phyloP scores from a whole-genome alignment of 2,888 invertebrate genomes.

The Drosophila koepferae region DNA sequence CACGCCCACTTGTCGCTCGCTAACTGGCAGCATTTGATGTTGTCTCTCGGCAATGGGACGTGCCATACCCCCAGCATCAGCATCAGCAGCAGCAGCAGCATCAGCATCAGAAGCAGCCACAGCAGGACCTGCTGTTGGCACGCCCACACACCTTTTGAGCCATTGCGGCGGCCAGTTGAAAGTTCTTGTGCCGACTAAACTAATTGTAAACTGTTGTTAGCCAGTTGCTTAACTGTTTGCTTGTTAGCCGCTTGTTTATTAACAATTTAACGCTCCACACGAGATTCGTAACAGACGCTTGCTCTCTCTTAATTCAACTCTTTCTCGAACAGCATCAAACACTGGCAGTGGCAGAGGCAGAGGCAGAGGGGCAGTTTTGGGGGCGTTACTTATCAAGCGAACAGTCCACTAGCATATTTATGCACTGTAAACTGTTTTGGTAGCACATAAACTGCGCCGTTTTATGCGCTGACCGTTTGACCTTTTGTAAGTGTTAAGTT shows the following conservation, averaged over 20 bases:
- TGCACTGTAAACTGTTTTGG: slow-evolving; percentile 61
- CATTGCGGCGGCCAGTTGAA: slow-evolving; percentile 72
- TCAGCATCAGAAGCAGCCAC: slow-evolving; percentile 20
- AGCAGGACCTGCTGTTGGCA: slow-evolving; percentile 40
- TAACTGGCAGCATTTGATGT: slow-evolving; percentile 51
- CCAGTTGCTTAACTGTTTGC: slow-evolving; percentile 72
- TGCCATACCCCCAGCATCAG: slow-evolving; percentile 58
- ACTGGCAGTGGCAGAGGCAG: too few species aligned
- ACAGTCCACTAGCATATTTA: slow-evolving; percentile 64
- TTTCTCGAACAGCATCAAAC: background rate
- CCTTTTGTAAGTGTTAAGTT: slow-evolving; percentile 63
- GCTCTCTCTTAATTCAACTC: slow-evolving; percentile 53
- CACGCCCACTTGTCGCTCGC: slow-evolving; percentile 74
- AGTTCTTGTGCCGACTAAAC: slow-evolving; percentile 61
- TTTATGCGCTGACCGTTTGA: slow-evolving; percentile 74
- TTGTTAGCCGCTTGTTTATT: slow-evolving; percentile 80
- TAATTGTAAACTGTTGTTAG: slow-evolving; percentile 81
- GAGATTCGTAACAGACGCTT: slow-evolving; percentile 36
- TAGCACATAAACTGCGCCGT: slow-evolving; percentile 68
- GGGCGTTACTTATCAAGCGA: slow-evolving; percentile 66
- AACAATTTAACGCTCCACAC: slow-evolving; percentile 80
- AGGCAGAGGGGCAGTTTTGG: background rate
- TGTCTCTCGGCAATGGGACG: slow-evolving; percentile 44
- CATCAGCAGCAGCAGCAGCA: slow-evolving; percentile 33
- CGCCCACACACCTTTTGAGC: slow-evolving; percentile 54